Percentiles rank a stretch among this genome's conserved stretches.
These are phyloP conservation scores for Jaculus jaculus DNA, from an alignment of 2,113 vertebrate species.

Conservation along the genomic window DNA sequence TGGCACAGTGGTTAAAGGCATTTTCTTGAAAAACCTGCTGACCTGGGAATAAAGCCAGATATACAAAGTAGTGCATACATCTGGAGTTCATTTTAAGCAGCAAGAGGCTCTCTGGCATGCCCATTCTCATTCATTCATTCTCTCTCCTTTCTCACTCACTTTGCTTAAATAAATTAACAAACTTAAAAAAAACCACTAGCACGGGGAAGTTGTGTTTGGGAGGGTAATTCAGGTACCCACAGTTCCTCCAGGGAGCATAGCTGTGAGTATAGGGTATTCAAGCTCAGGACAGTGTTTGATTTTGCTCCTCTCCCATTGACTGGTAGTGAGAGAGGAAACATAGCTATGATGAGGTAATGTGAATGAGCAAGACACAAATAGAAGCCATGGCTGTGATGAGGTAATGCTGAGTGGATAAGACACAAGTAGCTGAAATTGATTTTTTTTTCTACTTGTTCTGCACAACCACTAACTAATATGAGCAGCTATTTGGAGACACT, in stretches of 20 bases:
- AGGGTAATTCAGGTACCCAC: background rate
- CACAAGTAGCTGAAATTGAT: background rate
- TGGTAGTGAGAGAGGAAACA: background rate
- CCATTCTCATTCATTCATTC: too few species aligned
- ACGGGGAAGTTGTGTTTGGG: background rate
- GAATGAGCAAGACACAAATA: constrained; percentile 10
- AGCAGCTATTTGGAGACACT: background rate
- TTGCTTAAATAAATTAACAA: too few species aligned
- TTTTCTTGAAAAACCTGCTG: too few species aligned
- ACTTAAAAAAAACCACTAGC: background rate
- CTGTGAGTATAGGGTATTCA: background rate
- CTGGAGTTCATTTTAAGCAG: too few species aligned
- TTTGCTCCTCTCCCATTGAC: constrained; percentile 22
- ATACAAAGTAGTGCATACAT: too few species aligned
- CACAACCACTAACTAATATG: background rate
- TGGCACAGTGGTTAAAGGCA: too few species aligned
- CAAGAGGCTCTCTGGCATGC: too few species aligned
- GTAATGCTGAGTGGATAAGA: constrained; percentile 40
- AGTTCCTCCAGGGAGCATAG: background rate
- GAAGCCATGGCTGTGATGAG: constrained; percentile 21
- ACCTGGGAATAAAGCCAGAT: too few species aligned
- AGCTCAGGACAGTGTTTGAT: background rate
- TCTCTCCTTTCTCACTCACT: too few species aligned
- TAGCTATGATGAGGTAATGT: constrained; percentile 40
- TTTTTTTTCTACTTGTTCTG: constrained; percentile 6